phyloP scores from a whole-genome alignment of 2,113 vertebrate species.

The Ceyx cyanopectus region DNA sequence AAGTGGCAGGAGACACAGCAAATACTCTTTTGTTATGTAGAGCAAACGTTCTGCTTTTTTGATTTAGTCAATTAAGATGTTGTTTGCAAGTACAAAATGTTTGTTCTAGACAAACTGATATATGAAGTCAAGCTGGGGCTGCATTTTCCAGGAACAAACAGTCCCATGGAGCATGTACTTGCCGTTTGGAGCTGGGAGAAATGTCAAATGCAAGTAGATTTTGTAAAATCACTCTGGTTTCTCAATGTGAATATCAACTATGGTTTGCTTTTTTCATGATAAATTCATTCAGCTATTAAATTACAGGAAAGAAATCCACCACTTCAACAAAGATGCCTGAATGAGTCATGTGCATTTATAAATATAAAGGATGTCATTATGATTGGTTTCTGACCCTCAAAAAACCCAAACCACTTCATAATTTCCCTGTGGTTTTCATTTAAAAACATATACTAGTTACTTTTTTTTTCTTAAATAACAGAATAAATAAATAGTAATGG shows the following conservation, averaged over 20 bases:
- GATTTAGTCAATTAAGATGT: neutral
- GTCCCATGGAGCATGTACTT: neutral
- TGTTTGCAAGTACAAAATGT: conserved; percentile 54
- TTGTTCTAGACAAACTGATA: conserved; percentile 54
- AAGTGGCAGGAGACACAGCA: neutral
- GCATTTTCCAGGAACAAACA: conserved; percentile 49
- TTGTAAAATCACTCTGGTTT: neutral
- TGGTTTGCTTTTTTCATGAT: neutral
- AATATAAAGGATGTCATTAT: neutral
- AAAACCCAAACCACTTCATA: neutral
- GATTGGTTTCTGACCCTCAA: neutral
- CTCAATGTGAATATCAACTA: conserved; percentile 19
- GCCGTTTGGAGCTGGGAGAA: neutral
- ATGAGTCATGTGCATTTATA: conserved; percentile 8
- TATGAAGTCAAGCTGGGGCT: neutral
- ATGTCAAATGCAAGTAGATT: conserved; percentile 15
- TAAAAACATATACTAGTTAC: neutral
- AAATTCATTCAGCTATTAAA: conserved; percentile 17
- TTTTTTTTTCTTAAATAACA: too few relatives aligned
- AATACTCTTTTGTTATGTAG: neutral
- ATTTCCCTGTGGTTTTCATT: neutral
- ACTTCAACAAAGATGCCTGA: neutral
- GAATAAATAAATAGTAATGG: neutral
- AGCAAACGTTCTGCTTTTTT: conserved; percentile 19
- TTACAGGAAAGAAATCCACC: conserved; percentile 26